Conservation (phyloP, 2,113 vertebrate genomes). For the Tapirus terrestris region DNA sequence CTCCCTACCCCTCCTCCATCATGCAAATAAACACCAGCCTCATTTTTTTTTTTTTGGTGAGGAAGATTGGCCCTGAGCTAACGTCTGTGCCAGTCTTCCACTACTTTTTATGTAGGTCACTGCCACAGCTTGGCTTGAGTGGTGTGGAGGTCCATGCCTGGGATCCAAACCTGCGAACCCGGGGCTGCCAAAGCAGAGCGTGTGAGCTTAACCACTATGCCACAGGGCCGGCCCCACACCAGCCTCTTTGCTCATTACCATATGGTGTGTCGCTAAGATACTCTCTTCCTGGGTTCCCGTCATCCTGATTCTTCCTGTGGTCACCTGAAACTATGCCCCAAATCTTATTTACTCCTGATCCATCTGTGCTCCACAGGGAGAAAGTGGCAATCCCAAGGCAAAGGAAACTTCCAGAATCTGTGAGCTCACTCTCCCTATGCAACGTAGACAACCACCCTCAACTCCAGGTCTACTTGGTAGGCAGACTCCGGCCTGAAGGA, state of each 20-base stretch:
- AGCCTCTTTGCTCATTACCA: background rate
- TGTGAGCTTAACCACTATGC: no score
- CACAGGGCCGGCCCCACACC: no score
- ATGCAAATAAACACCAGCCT: background rate
- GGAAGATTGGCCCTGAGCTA: no score
- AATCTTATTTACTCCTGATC: background rate
- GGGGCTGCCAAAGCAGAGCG: no score
- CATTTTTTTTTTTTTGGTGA: no score
- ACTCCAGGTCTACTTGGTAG: background rate
- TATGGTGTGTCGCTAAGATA: fast-evolving
- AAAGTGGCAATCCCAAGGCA: background rate
- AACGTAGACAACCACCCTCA: background rate
- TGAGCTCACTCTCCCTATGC: background rate
- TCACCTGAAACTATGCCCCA: background rate
- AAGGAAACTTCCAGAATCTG: background rate
- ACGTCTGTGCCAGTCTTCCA: no score
- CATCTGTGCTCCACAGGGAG: background rate
- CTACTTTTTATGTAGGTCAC: no score
- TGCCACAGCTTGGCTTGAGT: no score
- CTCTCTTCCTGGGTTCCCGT: background rate
- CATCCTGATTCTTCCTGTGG: background rate
- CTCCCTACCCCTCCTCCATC: no score
- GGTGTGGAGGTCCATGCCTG: no score
- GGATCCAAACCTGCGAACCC: no score
- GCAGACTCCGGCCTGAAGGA: background rate